phyloP scores from a whole-genome alignment of 2,888 invertebrate species.

The Oligia strigilis region DNA sequence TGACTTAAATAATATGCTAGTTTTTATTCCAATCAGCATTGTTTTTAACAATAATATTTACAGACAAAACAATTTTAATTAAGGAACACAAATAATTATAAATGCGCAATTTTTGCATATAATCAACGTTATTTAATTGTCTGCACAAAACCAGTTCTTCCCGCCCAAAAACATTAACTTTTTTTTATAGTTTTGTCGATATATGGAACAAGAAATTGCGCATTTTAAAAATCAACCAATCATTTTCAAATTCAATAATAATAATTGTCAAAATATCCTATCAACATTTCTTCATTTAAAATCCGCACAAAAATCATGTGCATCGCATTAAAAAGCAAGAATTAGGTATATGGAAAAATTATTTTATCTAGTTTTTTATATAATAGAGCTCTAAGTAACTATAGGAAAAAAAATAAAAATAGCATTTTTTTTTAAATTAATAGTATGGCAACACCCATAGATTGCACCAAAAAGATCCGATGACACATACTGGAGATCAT shows the following conservation, averaged over 20 bases:
- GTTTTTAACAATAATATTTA: conserved; percentile 58
- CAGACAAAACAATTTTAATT: conserved; percentile 39
- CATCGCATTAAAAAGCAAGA: conserved; percentile 38
- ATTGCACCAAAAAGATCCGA: conserved; percentile 70
- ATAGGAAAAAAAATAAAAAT: conserved; percentile 62
- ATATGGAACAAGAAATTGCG: conserved; percentile 13
- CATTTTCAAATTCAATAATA: conserved; percentile 13
- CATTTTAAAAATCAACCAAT: conserved; percentile 33
- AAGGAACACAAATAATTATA: conserved; percentile 46
- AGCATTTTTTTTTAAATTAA: conserved; percentile 55
- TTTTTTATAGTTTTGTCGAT: background rate
- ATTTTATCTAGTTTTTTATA: conserved; percentile 24
- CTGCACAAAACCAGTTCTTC: background rate
- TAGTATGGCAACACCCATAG: conserved; percentile 69
- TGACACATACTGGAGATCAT: conserved; percentile 70
- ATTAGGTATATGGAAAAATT: conserved; percentile 43
- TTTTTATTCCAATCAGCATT: conserved; percentile 26
- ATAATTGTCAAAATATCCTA: conserved; percentile 35
- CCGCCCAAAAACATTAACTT: background rate
- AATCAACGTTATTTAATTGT: background rate
- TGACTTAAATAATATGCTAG: background rate
- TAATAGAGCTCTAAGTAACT: conserved; percentile 54
- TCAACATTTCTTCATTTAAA: conserved; percentile 6
- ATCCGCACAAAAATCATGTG: conserved; percentile 24
- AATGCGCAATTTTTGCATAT: conserved; percentile 37